Percentiles rank a stretch among this genome's conserved stretches.
Conservation (phyloP, 2,113 vertebrate species). For the Verasper variegatus region DNA sequence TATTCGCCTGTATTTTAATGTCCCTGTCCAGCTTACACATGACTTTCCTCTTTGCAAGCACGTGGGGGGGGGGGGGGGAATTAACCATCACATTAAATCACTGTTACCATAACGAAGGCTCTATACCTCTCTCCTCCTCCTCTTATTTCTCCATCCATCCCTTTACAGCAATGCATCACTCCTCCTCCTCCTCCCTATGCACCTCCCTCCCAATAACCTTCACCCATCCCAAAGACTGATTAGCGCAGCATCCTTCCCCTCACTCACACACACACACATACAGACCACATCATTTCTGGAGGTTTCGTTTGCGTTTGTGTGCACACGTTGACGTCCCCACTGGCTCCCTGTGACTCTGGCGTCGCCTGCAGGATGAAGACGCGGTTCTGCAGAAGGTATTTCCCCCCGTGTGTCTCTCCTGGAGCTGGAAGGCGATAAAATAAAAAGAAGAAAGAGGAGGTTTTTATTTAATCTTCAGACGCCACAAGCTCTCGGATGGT, state of each 20-base stretch:
- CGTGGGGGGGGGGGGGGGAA: slow-evolving; percentile 35
- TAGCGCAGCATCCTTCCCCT: slow-evolving; percentile 32
- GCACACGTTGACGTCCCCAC: not conserved
- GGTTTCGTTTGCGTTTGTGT: not conserved
- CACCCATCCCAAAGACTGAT: slow-evolving; percentile 42
- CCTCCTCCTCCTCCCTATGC: slow-evolving; percentile 19
- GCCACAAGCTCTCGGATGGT: not conserved
- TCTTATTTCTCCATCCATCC: slow-evolving; percentile 33
- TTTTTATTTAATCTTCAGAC: not conserved
- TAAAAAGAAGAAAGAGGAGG: not conserved
- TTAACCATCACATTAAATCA: slow-evolving; percentile 30
- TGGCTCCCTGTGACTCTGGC: not conserved
- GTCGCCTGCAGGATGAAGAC: not conserved
- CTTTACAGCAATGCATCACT: slow-evolving; percentile 69
- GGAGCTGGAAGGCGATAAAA: not conserved
- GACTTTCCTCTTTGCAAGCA: slow-evolving; percentile 1
- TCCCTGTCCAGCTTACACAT: not conserved
- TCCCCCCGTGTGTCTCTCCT: not conserved
- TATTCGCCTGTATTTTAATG: no score
- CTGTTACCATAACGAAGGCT: slow-evolving; percentile 68
- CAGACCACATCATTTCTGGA: slow-evolving; percentile 16
- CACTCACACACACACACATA: slow-evolving; percentile 23
- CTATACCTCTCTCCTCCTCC: slow-evolving; percentile 31
- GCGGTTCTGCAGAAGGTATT: not conserved
- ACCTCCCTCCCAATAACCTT: slow-evolving; percentile 27